These are phyloP conservation scores for Ammospiza nelsoni DNA, from an alignment of 2,113 vertebrate genomes.

Conservation along the genomic window DNA sequence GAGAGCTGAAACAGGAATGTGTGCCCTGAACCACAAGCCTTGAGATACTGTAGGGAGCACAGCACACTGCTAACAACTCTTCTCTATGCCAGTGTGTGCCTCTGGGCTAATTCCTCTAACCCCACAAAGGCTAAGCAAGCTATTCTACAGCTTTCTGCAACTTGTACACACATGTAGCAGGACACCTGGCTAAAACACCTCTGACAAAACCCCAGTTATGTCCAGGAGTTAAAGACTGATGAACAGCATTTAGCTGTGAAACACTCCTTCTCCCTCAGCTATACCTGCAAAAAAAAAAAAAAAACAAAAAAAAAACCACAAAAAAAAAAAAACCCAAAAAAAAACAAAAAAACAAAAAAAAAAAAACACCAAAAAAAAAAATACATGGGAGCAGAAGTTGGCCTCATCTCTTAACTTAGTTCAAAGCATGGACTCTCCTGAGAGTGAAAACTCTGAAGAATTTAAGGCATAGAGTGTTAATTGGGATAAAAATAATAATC, in stretches of 20 bases:
- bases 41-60: background rate
- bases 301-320: too few relatives aligned
- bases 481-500: background rate
- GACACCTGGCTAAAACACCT: background rate
- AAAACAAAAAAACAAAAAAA: too few relatives aligned
- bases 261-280: background rate
- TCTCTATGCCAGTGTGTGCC: rapidly evolving
- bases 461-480: background rate
- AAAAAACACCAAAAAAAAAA: too few relatives aligned
- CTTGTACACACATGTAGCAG: background rate
- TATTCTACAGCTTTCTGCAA: background rate
- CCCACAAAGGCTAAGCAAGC: background rate
- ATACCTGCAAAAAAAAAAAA: background rate
- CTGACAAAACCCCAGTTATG: background rate
- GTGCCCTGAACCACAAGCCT: background rate
- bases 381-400: background rate
- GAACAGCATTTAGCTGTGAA: background rate
- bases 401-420: background rate
- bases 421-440: background rate
- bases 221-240: background rate
- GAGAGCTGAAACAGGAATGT: background rate
- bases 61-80: background rate
- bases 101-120: background rate
- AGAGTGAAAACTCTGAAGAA: background rate
- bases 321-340: too few relatives aligned